Base-by-base conservation (phyloP, 2,113 vertebrate genomes). In the Aspiorhynchus laticeps region DNA sequence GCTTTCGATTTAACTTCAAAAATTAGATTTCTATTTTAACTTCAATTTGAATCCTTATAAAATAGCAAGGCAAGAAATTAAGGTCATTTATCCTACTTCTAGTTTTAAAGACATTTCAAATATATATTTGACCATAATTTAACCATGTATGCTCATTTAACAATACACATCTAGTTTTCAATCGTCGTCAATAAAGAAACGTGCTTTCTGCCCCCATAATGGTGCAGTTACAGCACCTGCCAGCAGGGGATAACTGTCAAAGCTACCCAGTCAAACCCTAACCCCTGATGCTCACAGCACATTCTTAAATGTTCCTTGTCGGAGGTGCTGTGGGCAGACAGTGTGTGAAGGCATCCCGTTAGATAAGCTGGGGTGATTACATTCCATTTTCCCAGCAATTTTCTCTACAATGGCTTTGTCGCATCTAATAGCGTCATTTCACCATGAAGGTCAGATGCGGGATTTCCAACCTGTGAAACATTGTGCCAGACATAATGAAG, bases 371-470 rank as follows among this genome's bases (percentile, higher is more conserved):
- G n/a, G 24, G 43, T 84, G 82, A 84, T 84, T 84, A 74, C 82
- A 84, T 36, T 84, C 82, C 82, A 84, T 84, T 84, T 81, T 84
- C 82, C 65, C 46, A 84, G 82, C 82, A 11, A 84, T 84, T 84
- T 84, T 84, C 82, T 84, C 67, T 38, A 56, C 46, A 74, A 33
- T 74, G 67, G 82, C 28, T 84, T 73, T 84, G 82, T 74, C 24
- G 48, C 48, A 56, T 73, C 43, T 84, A 56, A 84, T 41, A 48
- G 82, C 33, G 15, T 53, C 12, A 84, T 84, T 74, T 56, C 67
- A 73, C 48, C 48, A 41, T 38, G 82, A 84, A 84, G 82, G 82
- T 84, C 82, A 84, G 67, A 74, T 1, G 7, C 7, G 4, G 48
- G 28, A 84, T 74, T 56, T n/a, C 48, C 46, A 73, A 48, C 24